Evolutionary conservation across 2,888 invertebrate species (phyloP).

Genomic region (Aphidius colemani): DNA sequence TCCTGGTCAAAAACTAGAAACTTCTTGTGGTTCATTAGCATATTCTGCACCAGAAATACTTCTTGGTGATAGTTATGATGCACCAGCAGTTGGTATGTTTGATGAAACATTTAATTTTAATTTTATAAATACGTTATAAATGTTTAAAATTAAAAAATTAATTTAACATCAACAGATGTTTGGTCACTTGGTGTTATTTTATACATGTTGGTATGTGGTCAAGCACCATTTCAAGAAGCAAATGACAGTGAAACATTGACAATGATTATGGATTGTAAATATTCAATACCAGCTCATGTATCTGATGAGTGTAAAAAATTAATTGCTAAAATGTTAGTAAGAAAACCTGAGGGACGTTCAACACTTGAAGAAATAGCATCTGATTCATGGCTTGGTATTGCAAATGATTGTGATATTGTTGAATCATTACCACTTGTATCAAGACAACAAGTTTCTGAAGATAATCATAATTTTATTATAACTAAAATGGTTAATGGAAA

Average conservation of each 20-base stretch:
- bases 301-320: slow-evolving; percentile 85
- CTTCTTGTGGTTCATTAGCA: slow-evolving; percentile 97
- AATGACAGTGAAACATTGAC: slow-evolving; percentile 99
- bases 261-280: slow-evolving; percentile 99
- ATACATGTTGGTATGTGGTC: slow-evolving; percentile 97
- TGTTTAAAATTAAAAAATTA: slow-evolving; percentile 15
- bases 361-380: slow-evolving; percentile 84
- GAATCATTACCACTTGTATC: slow-evolving; percentile 83
- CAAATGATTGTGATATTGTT: slow-evolving; percentile 59
- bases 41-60: slow-evolving; percentile 99
- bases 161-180: slow-evolving; percentile 70
- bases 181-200: slow-evolving; percentile 99
- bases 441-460: slow-evolving; percentile 86
- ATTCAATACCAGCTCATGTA: slow-evolving; percentile 87
- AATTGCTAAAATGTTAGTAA: slow-evolving; percentile 90
- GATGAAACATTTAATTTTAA: slow-evolving; percentile 1
- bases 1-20: slow-evolving; percentile 95
- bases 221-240: slow-evolving; percentile 97
- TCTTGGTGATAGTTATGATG: slow-evolving; percentile 97
- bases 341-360: slow-evolving; percentile 90
- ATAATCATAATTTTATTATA: slow-evolving; percentile 88
- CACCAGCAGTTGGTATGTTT: slow-evolving; percentile 89
- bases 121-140: slow-evolving; percentile 4
- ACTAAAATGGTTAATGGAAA: slow-evolving; percentile 96
- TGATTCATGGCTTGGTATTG: slow-evolving; percentile 80